phyloP scores from a whole-genome alignment of 2,113 vertebrate species.

The Alethe diademata region DNA sequence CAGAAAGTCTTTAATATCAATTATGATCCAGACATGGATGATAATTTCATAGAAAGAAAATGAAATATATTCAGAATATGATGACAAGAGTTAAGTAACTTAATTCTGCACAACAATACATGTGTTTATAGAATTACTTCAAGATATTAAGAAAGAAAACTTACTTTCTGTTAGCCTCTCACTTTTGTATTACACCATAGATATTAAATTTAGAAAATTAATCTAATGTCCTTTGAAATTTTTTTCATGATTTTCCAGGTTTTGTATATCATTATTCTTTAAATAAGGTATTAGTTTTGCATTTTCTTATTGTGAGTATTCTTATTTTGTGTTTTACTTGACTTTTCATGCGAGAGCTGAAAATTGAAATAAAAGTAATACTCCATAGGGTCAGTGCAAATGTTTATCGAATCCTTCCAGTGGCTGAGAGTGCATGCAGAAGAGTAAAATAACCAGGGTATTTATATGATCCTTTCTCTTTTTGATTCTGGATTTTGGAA shows the following conservation, averaged over 20 bases:
- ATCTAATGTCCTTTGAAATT: background rate
- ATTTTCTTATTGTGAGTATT: background rate
- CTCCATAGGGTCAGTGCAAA: background rate
- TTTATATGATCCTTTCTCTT: background rate
- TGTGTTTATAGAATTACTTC: background rate
- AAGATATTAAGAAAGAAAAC: background rate
- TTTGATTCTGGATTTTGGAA: background rate
- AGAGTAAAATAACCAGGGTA: background rate
- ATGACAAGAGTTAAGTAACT: background rate
- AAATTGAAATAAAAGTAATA: background rate
- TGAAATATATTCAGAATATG: background rate
- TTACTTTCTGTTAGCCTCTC: background rate
- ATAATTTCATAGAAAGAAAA: background rate
- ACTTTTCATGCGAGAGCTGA: background rate
- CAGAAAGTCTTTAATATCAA: background rate
- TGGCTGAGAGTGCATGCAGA: background rate
- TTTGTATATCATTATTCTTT: background rate
- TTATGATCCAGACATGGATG: background rate
- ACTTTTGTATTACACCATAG: background rate
- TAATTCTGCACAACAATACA: background rate
- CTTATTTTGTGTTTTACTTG: background rate
- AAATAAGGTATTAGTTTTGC: background rate
- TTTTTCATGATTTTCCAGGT: background rate
- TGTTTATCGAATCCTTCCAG: background rate
- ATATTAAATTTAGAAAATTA: background rate